These are phyloP conservation scores for Hypomecis atomaria DNA, from an alignment of 2,888 invertebrate genomes.

Conservation along the genomic window DNA sequence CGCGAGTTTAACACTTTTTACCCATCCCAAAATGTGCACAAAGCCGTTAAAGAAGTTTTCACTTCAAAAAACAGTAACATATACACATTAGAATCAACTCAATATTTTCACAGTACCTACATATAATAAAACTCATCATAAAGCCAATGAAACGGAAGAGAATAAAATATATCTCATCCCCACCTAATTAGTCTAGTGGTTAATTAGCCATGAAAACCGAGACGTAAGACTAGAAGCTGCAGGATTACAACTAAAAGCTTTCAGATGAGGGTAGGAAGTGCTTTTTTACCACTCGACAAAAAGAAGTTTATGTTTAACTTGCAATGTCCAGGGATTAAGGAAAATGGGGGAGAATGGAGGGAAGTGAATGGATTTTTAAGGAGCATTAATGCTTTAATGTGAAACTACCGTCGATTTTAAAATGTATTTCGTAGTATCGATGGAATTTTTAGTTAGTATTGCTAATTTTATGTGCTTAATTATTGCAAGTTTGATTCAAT, in stretches of 20 bases:
- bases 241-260: constrained; percentile 54
- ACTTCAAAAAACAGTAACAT: too few relatives aligned
- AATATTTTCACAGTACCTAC: too few relatives aligned
- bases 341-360: constrained; percentile 23
- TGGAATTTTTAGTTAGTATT: too few relatives aligned
- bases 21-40: too few relatives aligned
- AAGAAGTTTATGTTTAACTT: constrained; percentile 39
- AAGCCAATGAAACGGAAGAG: not conserved
- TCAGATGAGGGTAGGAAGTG: constrained; percentile 44
- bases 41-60: too few relatives aligned
- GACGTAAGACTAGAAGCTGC: constrained; percentile 23
- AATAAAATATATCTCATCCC: constrained; percentile 27
- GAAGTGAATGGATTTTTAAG: constrained; percentile 11
- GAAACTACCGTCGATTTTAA: constrained; percentile 3
- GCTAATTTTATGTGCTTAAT: too few relatives aligned
- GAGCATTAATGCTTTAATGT: constrained; percentile 11
- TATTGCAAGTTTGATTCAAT: not conserved
- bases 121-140: not conserved
- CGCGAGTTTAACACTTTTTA: too few relatives aligned
- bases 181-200: constrained; percentile 48
- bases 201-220: constrained; percentile 55
- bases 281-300: constrained; percentile 41
- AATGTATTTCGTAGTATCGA: not conserved
- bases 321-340: constrained; percentile 29
- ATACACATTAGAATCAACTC: too few relatives aligned